Percentiles rank a stretch among this genome's conserved stretches.
Conservation (phyloP, 2,797 vertebrate species). For the Cephalopachus bancanus region DNA sequence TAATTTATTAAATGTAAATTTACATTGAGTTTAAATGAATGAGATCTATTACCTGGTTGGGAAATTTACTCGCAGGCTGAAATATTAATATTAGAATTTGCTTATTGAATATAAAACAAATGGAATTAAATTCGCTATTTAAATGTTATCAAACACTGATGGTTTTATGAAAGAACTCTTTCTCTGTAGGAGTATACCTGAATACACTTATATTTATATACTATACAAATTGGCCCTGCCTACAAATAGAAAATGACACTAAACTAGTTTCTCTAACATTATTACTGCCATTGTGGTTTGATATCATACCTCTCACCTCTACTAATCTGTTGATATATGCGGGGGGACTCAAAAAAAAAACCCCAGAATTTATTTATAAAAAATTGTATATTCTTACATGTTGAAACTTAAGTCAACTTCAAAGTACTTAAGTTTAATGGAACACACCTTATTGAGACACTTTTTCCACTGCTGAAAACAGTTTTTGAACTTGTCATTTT, state of each 20-base stretch:
- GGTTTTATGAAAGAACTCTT: not conserved
- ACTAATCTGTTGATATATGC: not conserved
- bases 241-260: not conserved
- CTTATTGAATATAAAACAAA: slow-evolving; percentile 38
- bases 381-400: too few species aligned
- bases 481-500: too few species aligned
- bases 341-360: too few species aligned
- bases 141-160: not conserved
- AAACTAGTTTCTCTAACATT: not conserved
- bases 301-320: not conserved
- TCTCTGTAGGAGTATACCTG: not conserved
- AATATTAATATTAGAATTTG: slow-evolving; percentile 51
- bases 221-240: not conserved
- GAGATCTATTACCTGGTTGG: not conserved
- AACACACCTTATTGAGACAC: too few species aligned
- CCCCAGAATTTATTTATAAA: too few species aligned
- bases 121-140: slow-evolving; percentile 35
- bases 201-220: not conserved
- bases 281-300: not conserved
- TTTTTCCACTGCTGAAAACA: too few species aligned
- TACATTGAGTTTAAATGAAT: too few species aligned
- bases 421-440: too few species aligned
- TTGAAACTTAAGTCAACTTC: too few species aligned
- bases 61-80: slow-evolving; percentile 13
- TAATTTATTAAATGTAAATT: not conserved